Conservation (phyloP, 2,797 vertebrate species). For the Petrocephalus sullivani region DNA sequence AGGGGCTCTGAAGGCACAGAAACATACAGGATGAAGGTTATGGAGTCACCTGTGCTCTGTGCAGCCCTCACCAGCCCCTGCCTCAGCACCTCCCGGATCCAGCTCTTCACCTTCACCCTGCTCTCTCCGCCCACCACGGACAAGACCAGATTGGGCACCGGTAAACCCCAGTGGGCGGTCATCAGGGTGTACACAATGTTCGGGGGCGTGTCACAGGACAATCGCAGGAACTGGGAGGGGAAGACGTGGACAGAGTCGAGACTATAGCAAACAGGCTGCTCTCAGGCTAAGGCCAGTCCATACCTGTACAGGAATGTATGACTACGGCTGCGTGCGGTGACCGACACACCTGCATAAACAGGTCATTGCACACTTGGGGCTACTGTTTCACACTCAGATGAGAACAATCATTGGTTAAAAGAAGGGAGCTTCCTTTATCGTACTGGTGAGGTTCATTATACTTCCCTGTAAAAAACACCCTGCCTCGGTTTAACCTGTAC, state of each 20-base stretch:
- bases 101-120: conserved; percentile 65
- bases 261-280: background rate
- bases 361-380: background rate
- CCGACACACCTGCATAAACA: conserved; percentile 1
- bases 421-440: background rate
- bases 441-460: background rate
- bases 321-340: background rate
- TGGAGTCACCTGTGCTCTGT: conserved; percentile 77
- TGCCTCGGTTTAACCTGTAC: background rate
- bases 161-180: conserved; percentile 70
- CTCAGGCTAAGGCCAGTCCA: background rate
- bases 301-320: background rate
- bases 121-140: conserved; percentile 75
- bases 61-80: conserved; percentile 81
- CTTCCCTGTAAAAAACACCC: background rate
- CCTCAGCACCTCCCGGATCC: conserved; percentile 79
- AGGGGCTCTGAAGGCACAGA: background rate
- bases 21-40: background rate
- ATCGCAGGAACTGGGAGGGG: conserved; percentile 71
- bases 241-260: background rate
- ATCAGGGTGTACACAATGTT: conserved; percentile 66
- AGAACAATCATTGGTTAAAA: background rate
- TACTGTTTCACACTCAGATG: background rate
- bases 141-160: conserved; percentile 79
- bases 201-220: conserved; percentile 73